Evolutionary conservation across 2,113 vertebrate species (phyloP).

Genomic region (Numenius arquata): DNA sequence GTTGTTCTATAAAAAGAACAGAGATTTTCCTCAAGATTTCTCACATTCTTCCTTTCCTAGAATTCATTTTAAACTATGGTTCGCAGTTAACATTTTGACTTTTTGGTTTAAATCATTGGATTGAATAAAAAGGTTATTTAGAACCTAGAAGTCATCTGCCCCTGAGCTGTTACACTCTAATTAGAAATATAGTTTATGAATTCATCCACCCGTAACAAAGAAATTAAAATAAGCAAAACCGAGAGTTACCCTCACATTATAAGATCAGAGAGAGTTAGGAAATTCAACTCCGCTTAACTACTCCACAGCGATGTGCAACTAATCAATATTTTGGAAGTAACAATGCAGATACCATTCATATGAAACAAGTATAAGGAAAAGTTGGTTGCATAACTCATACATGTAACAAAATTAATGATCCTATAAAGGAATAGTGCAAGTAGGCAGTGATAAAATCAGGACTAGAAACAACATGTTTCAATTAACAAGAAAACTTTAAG

Average conservation of each 20-base stretch:
- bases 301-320: background rate
- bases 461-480: background rate
- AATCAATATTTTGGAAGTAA: background rate
- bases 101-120: background rate
- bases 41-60: background rate
- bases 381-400: background rate
- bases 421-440: background rate
- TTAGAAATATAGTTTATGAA: background rate
- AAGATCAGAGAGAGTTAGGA: background rate
- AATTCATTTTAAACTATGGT: background rate
- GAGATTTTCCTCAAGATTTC: background rate
- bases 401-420: background rate
- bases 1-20: background rate
- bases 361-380: background rate
- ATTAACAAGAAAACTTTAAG: background rate
- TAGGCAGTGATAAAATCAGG: background rate
- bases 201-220: background rate
- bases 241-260: background rate
- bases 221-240: background rate
- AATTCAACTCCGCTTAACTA: background rate
- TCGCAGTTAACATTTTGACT: background rate
- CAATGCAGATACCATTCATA: background rate
- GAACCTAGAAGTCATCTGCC: background rate
- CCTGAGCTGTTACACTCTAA: background rate
- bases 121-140: background rate